Base-by-base conservation (phyloP, 2,888 invertebrate species). In the Lacanobia oleracea region DNA sequence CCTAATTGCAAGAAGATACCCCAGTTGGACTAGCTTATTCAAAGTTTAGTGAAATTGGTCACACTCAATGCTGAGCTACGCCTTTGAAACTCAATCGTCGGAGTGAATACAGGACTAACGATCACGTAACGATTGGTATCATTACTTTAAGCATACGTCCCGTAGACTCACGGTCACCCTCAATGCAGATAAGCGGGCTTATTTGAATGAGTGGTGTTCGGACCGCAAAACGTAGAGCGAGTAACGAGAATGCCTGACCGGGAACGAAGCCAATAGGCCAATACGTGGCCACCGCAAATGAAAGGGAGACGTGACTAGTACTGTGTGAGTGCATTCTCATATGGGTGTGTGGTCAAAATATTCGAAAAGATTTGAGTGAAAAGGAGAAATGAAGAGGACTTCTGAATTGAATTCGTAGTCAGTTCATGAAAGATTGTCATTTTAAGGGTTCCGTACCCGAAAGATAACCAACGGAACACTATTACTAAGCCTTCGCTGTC, bases 191-290 rank as follows among this genome's bases (percentile, higher is more conserved):
- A 89, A 85, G 86, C 88, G 83, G 86, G 87, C 88, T 88, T 90
- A 91, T 91, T 90, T 90, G 87, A 88, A 88, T 89, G 90, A 88
- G 89, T 85, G 85, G 85, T 88, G 88, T 86, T 84, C 82, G 78
- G 82, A 89, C 91, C 91, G 87, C 92, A 90, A 89, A 89, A 87
- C 82, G 87, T 87, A 84, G 89, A 79, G 84, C 83, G 81, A 83
- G 86, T 87, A 88, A 88, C 86, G 88, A 87, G 89, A 73, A 74
- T 67, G 66, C 64, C 70, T 56, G 65, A 50, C 57, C 71, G 72
- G 65, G 71, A 79, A 57, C 23, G 77, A 67, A 79, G 77, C 84
- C 88, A 84, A 88, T 87, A 86, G 79, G 82, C 85, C 83, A 81
- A 87, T 85, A 87, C 86, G 85, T 85, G 84, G 72, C 62, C 68